Percentiles rank a stretch among this genome's conserved stretches.
Conservation (phyloP, 2,113 vertebrate genomes). For the Salvelinus sp. region DNA sequence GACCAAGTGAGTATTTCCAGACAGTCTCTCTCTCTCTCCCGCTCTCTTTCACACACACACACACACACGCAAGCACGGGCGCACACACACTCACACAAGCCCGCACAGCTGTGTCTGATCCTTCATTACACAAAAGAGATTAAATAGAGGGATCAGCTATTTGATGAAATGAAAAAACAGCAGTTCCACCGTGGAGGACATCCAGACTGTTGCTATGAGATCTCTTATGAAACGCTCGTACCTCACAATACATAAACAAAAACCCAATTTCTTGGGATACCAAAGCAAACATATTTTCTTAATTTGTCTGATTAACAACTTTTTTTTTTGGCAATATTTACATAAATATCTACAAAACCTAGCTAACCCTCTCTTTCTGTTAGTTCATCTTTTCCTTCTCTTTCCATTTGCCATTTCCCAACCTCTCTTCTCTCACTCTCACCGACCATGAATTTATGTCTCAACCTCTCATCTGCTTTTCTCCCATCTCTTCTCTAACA, state of each 20-base stretch:
- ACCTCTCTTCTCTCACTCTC: neutral
- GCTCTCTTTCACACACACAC: no score
- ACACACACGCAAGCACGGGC: no score
- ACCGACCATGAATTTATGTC: neutral
- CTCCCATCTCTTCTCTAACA: no score
- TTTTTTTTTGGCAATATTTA: no score
- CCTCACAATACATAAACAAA: neutral
- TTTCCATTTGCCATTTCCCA: neutral
- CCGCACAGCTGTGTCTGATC: conserved; percentile 1
- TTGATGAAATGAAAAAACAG: conserved; percentile 20
- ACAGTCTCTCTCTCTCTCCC: no score
- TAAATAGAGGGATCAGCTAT: conserved; percentile 19
- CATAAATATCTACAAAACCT: no score
- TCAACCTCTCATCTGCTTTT: neutral
- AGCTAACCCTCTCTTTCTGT: no score
- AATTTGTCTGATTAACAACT: no score
- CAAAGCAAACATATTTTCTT: neutral
- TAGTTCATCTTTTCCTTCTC: neutral
- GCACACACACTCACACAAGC: neutral
- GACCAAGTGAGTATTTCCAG: no score
- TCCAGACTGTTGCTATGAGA: neutral
- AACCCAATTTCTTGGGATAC: neutral
- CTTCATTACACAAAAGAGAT: conserved; percentile 27
- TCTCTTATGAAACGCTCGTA: neutral
- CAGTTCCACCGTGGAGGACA: conserved; percentile 13